Conservation (phyloP, 2,888 invertebrate species). For the Chirona hameri region DNA sequence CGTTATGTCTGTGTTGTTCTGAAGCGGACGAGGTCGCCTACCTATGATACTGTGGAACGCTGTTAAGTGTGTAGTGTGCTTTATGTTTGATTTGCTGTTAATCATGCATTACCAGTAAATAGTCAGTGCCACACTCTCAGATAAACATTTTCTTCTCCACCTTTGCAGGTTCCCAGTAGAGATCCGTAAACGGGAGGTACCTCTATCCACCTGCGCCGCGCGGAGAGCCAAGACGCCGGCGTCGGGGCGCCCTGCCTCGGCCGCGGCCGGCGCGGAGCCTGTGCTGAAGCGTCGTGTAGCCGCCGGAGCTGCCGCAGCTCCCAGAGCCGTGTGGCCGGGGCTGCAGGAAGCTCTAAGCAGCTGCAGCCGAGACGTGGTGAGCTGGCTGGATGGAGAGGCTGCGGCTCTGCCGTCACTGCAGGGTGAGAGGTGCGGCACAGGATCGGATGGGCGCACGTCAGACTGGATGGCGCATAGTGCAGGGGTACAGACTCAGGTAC, state of each 20-base stretch:
- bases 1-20: no score
- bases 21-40: no score
- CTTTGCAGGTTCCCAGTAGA: neutral
- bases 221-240: neutral
- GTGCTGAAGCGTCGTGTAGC: neutral
- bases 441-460: no score
- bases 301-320: neutral
- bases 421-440: no score
- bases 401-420: conserved; percentile 58
- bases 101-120: no score
- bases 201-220: neutral
- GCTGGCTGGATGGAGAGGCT: conserved; percentile 64
- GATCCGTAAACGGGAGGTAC: neutral
- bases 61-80: no score
- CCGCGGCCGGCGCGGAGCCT: neutral
- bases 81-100: no score
- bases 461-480: no score
- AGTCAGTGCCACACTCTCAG: no score
- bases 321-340: neutral
- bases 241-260: neutral
- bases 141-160: no score
- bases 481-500: no score
- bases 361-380: neutral
- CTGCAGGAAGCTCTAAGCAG: neutral
- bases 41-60: no score